Percentiles rank a stretch among this genome's conserved stretches.
These are phyloP conservation scores for Xestia c-nigrum DNA, from an alignment of 2,888 invertebrate species.

Conservation along the genomic window DNA sequence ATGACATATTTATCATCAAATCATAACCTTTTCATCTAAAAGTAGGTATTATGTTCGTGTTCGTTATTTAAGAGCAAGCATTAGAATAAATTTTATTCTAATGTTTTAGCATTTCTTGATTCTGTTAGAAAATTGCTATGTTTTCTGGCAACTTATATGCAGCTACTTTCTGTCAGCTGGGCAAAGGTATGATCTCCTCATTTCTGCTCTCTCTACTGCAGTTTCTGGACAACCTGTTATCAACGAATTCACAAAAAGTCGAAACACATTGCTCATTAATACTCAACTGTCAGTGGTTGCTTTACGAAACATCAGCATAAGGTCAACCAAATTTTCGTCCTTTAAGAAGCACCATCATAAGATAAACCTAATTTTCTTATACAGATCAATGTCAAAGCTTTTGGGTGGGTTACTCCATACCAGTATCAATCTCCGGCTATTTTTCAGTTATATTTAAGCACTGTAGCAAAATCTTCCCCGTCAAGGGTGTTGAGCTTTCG, in stretches of 20 bases:
- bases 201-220: not conserved
- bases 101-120: not conserved
- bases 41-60: too few relatives aligned
- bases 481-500: conserved; percentile 26
- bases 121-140: not conserved
- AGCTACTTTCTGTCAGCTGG: not conserved
- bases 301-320: too few relatives aligned
- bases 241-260: not conserved
- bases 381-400: not conserved
- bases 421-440: conserved; percentile 9
- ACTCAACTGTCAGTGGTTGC: too few relatives aligned
- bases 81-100: not conserved
- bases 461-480: conserved; percentile 7
- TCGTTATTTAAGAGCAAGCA: too few relatives aligned
- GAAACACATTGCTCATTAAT: too few relatives aligned
- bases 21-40: too few relatives aligned
- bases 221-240: not conserved
- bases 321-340: not conserved
- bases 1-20: too few relatives aligned
- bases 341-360: too few relatives aligned
- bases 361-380: not conserved
- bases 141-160: too few relatives aligned
- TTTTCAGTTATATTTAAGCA: conserved; percentile 18
- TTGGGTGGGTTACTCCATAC: not conserved
- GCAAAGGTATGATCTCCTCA: not conserved